A percentile compares a stretch with the other conserved stretches of the same genome.
Evolutionary conservation across 2,888 invertebrate species (phyloP).

Genomic region (Eueremaeus valkanovi): DNA sequence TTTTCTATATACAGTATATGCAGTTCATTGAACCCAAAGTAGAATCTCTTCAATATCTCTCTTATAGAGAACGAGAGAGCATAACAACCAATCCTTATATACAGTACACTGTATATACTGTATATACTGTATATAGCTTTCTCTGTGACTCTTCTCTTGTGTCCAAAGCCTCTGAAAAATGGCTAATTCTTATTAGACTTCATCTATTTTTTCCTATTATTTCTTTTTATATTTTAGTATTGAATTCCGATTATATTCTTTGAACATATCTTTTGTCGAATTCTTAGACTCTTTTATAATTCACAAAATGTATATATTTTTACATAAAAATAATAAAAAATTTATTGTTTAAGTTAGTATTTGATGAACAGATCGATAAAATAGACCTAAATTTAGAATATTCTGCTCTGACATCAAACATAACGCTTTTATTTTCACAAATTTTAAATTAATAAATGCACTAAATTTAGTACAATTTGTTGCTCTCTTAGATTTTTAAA

Average conservation of each 20-base stretch:
- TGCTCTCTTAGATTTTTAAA: too few relatives aligned
- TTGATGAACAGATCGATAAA: constrained; percentile 1
- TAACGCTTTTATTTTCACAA: not conserved
- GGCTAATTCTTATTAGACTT: not conserved
- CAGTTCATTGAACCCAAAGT: constrained; percentile 17
- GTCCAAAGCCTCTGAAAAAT: not conserved
- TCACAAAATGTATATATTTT: too few relatives aligned
- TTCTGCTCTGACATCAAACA: not conserved
- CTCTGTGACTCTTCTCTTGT: not conserved
- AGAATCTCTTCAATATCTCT: constrained; percentile 3
- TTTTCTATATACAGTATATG: not conserved
- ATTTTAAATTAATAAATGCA: not conserved
- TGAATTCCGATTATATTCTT: too few relatives aligned
- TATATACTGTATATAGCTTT: not conserved
- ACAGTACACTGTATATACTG: too few relatives aligned
- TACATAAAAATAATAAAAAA: not conserved
- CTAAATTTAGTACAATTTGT: too few relatives aligned
- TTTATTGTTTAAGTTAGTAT: not conserved
- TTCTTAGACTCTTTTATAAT: too few relatives aligned
- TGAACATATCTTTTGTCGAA: too few relatives aligned
- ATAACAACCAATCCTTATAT: constrained; percentile 9
- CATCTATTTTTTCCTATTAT: not conserved
- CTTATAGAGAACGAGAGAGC: not conserved
- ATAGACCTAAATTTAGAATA: constrained; percentile 11
- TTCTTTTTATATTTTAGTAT: too few relatives aligned